Conservation (phyloP, 2,888 invertebrate genomes). For the Lumbricus terrestris region DNA sequence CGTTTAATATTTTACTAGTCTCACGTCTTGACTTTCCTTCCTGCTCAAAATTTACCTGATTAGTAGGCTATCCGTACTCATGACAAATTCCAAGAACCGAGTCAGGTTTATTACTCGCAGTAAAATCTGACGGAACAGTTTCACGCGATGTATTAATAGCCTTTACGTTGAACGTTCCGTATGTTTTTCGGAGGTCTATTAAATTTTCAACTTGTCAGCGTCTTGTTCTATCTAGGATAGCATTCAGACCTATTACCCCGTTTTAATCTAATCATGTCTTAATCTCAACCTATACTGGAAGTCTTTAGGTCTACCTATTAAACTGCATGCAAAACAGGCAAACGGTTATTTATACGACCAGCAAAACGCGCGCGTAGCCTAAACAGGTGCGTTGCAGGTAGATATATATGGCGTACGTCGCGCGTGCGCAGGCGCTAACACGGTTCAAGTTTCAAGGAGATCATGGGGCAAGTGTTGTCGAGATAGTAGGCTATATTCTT, state of each 20-base stretch:
- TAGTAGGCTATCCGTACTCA: too few species aligned
- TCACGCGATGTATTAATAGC: too few species aligned
- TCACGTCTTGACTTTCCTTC: neutral
- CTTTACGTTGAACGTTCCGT: neutral
- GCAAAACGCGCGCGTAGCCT: neutral
- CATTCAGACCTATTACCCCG: neutral
- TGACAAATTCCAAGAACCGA: neutral
- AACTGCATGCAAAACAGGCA: neutral
- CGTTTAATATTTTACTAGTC: neutral
- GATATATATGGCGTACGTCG: neutral
- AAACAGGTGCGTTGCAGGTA: neutral
- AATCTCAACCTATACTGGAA: neutral
- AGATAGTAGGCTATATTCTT: neutral
- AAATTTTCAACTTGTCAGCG: neutral
- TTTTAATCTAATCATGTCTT: neutral
- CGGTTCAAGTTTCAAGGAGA: neutral
- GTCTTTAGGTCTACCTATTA: too few species aligned
- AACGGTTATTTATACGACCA: neutral
- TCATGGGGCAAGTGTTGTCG: neutral
- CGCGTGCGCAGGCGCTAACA: neutral
- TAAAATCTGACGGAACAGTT: neutral
- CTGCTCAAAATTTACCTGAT: neutral
- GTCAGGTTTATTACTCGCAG: neutral
- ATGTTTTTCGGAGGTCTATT: neutral
- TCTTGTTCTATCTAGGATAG: neutral